Base-by-base conservation (phyloP, 2,888 invertebrate genomes). In the Phoronis australis region DNA sequence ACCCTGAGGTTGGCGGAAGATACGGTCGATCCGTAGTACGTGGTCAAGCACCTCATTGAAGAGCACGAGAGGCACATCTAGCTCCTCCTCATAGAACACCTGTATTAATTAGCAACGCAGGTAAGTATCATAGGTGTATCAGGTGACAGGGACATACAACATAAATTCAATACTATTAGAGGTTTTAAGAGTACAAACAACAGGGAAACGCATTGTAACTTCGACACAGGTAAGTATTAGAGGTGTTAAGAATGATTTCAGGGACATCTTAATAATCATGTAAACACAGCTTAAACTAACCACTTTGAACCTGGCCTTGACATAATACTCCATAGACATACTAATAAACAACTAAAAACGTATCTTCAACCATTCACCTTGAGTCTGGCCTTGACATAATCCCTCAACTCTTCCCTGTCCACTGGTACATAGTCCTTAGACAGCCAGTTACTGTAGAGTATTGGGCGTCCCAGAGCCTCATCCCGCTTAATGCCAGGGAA, bases 21-120 rank as follows among this genome's bases (percentile, higher is more conserved):
- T 99, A 71, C 99, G 84, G 82, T 99, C 99, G 74, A 99, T 99
- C 64, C 99, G 84, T 54, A 99, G 80, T 46, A 99, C 97, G 78
- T 99, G 99, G 76, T 99, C 99, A 42, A 99, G 78, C 44, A 99
- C 97, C 80, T 99, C 97, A 78, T 99, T 96, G 79, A 99, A 99
- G 37, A 99, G 82, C 35, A 99, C 99, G 37, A 99, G 80, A 0
- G 93, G 96, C 3, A 99, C 99, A 77, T 99, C 99, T 51, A 99
- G 78, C 74, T 99, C 99, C 80, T 99, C 99, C 78, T 99, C 99
- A 75, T 99, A 99, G 82, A 99, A 99, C 42, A 94, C 87, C 85
- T 85, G 66, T 24, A 61, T 35, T 31, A 15, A 31, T 31, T 12
- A 31, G 15, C 31, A 31, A 12, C 15, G 9, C 15, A 31, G 9